Conservation (phyloP, 2,113 vertebrate genomes). For the Calyptomena viridis region DNA sequence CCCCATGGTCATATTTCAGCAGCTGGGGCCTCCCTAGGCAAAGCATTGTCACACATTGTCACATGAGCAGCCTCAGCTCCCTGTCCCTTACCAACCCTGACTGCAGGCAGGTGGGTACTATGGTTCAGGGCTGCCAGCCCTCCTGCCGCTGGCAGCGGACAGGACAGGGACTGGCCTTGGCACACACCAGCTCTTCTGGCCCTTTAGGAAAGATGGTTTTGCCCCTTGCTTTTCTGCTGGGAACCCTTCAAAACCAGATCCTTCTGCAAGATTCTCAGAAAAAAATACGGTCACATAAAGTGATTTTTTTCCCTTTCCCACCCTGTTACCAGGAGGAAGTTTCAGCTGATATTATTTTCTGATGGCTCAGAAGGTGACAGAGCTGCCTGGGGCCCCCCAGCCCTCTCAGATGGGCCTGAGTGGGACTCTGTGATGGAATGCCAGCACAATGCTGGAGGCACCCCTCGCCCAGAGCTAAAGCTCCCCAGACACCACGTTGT, state of each 20-base stretch:
- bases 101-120: not conserved
- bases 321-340: not conserved
- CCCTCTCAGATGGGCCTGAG: not conserved
- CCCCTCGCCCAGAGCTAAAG: not conserved
- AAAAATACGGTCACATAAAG: not conserved
- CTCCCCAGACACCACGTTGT: rapidly evolving
- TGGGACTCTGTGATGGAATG: rapidly evolving
- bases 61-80: not conserved
- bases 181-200: rapidly evolving
- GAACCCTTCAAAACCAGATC: not conserved
- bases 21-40: not conserved
- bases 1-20: not conserved
- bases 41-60: not conserved
- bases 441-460: not conserved
- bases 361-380: not conserved
- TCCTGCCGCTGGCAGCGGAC: not conserved
- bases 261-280: not conserved
- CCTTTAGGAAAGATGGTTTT: not conserved
- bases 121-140: not conserved
- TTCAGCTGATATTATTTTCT: not conserved
- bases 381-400: not conserved
- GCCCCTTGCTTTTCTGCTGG: not conserved
- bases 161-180: not conserved
- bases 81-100: not conserved
- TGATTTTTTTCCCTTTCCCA: not conserved